Evolutionary conservation across 2,797 vertebrate species (phyloP), one percentile per base, ranked within the genome.

Genomic region (Denticeps clupeoides): DNA sequence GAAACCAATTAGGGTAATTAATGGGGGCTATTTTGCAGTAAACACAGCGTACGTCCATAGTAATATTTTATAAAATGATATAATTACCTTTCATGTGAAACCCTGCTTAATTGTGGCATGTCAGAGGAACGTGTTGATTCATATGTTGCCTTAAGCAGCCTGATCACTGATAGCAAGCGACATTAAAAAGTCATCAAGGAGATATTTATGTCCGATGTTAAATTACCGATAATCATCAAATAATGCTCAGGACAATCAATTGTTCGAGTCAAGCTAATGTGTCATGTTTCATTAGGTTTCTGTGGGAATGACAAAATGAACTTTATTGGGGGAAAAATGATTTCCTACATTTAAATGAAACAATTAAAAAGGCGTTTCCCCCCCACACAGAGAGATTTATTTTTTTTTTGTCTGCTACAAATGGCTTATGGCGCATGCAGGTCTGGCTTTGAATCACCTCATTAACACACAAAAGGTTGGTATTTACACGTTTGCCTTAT

Each of bases 241-340:
- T 65, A 68, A 68, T 67, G 62, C 56, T 58, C 33, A 35, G 50
- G 31, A 19, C 65, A 56, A 69, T 70, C 41, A 59, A 67, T 67
- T 61, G 55, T 50, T 53, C 52, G 38, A 54, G 32, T 29, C 26
- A 41, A 53, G 48, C 46, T 44, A 63, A 64, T 53, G 53, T 46
- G 58, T 59, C 51, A 45, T 38, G 51, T 52, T 48, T 66, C 58
- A 67, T 64, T 63, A 65, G n/a, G 19, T 47, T 43, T 21, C 41
- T 22, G 48, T 29, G 44, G 25, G 56, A 64, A 58, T 41, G 28
- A 38, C 40, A 54, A 60, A 49, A 29, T 22, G 13, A 24, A 15
- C 33, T 55, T 56, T n/a, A n/a, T n/a, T n/a, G n/a, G n/a, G n/a
- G n/a, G n/a, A n/a, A n/a, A n/a, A n/a, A n/a, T n/a, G n/a, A n/a